Evolutionary conservation across 37 sponge, comb jelly and placozoan genomes (phyloP), one percentile per base, ranked within the genome.

Genomic region (Oopsacas minuta): DNA sequence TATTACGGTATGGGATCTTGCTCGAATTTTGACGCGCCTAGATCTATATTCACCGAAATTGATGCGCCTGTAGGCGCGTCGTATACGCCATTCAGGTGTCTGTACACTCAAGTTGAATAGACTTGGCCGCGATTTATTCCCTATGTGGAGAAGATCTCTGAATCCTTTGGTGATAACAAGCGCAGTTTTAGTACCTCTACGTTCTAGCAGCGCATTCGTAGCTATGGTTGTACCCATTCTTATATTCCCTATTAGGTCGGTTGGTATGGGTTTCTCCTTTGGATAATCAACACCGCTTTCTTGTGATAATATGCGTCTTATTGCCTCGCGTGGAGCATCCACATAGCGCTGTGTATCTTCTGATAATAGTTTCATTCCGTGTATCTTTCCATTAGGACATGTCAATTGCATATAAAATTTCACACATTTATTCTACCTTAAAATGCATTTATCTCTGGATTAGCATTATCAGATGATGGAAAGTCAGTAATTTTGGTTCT

Each of bases 211-310:
- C 0, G 98, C 98, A 89, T 97, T 94, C 23, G 95, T 97, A 0
- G 99, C 96, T 1, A 97, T 89, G 7, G 99, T 97, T 0, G 99
- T 97, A 0, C 99, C 99, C 99, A 97, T 97, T 3, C 99, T 85
- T 28, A 97, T 97, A 96, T 96, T 95, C 28, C 93, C 95, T 69
- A 97, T 97, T 30, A 84, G 85, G 36, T 75, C 39, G 25, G 90
- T 89, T 38, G 95, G 94, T 35, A 97, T 46, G 0, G 88, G 89
- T n/a, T 93, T 85, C 35, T 39, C 36, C 36, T 30, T 37, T 0
- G 91, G 87, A 23, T 88, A 23, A 0, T 86, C 52, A 12, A 1
- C 23, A 0, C 86, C 89, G 32, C 89, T 69, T 82, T 89, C 91
- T 87, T 94, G 82, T 30, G 85, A 23, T 38, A 97, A 36, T 20